Evolutionary conservation across 2,113 vertebrate species (phyloP).

Genomic region (rat (Rattus norvegicus)): DNA sequence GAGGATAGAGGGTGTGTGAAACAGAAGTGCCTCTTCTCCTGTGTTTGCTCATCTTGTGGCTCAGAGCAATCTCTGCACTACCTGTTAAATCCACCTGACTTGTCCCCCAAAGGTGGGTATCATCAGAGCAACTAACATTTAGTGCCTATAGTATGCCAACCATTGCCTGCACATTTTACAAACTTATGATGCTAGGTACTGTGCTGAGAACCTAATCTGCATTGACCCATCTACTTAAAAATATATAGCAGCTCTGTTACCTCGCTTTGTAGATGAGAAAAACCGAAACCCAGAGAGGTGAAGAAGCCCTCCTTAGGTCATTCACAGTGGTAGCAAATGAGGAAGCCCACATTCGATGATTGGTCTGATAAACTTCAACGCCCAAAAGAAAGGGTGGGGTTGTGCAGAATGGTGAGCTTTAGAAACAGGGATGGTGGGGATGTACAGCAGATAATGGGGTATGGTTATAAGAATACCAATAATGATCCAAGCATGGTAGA

Average conservation of each 20-base stretch:
- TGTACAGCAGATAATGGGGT: not conserved
- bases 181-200: not conserved
- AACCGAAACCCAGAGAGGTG: not conserved
- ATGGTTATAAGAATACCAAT: not conserved
- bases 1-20: not conserved
- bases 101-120: not conserved
- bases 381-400: not conserved
- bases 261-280: not conserved
- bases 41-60: not conserved
- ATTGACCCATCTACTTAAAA: not conserved
- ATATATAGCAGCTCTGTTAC: not conserved
- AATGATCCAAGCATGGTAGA: not conserved
- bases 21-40: not conserved
- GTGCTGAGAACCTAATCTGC: not conserved
- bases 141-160: not conserved
- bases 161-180: not conserved
- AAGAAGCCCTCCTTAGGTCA: not conserved
- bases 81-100: not conserved
- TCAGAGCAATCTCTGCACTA: not conserved
- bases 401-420: not conserved
- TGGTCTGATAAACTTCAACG: not conserved
- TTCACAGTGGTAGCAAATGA: not conserved
- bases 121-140: not conserved
- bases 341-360: not conserved
- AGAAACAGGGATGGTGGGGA: not conserved